Percentiles rank a stretch among this genome's conserved stretches.
Evolutionary conservation across 2,888 invertebrate species (phyloP).

Genomic region (Eucera pruinosa): DNA sequence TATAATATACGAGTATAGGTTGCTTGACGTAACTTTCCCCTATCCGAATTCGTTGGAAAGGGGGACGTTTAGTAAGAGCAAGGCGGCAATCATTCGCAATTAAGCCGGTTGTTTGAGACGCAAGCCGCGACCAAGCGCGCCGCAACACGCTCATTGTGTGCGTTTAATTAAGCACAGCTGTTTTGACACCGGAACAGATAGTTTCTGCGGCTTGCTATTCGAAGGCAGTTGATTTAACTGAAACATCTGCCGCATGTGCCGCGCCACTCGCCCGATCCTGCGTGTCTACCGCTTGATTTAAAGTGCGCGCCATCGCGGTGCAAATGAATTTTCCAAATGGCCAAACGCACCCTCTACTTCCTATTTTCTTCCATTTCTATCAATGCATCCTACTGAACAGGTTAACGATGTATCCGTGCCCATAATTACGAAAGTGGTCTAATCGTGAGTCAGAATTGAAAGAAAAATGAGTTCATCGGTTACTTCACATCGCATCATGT

Average conservation of each 20-base stretch:
- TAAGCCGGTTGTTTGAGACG: constrained; percentile 61
- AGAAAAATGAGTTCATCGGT: too few species aligned
- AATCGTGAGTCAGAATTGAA: too few species aligned
- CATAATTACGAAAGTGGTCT: too few species aligned
- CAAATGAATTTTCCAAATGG: constrained; percentile 59
- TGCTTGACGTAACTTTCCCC: too few species aligned
- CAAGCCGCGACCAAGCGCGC: constrained; percentile 32
- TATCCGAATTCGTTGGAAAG: not conserved
- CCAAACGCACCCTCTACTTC: constrained; percentile 12
- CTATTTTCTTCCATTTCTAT: too few species aligned
- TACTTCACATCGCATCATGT: too few species aligned
- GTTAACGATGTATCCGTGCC: too few species aligned
- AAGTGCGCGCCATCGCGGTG: constrained; percentile 57
- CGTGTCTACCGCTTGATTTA: constrained; percentile 74
- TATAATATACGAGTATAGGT: too few species aligned
- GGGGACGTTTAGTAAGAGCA: constrained; percentile 23
- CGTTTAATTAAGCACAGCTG: constrained; percentile 81
- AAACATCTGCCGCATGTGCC: constrained; percentile 79
- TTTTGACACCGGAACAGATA: constrained; percentile 77
- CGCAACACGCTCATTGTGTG: constrained; percentile 61
- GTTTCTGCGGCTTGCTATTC: constrained; percentile 72
- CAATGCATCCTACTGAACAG: too few species aligned
- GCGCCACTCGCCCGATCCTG: constrained; percentile 55
- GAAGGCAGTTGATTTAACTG: constrained; percentile 80
- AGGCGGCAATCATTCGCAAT: constrained; percentile 52